phyloP scores from a whole-genome alignment of 2,797 vertebrate species.

The Eurystomus glaucurus region DNA sequence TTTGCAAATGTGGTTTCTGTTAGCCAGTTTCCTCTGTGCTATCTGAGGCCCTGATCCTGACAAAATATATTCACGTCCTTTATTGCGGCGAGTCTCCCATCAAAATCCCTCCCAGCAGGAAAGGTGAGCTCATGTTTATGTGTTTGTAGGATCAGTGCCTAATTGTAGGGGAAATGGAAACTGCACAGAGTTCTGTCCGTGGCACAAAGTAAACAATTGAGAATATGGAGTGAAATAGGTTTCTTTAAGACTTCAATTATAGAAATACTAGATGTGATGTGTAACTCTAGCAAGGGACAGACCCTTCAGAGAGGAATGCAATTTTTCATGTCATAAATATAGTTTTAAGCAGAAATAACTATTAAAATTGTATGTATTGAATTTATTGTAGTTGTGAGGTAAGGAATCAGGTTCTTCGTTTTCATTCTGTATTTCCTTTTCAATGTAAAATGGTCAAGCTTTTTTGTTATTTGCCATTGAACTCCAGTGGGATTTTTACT shows the following conservation, averaged over 20 bases:
- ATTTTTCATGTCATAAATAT: neutral
- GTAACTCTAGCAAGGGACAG: neutral
- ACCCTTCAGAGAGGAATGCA: neutral
- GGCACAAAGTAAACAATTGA: neutral
- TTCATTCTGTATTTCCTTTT: neutral
- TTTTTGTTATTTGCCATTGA: neutral
- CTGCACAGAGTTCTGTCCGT: neutral
- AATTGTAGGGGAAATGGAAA: conserved; percentile 50
- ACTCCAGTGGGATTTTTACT: neutral
- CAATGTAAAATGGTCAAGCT: neutral
- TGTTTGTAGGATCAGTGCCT: conserved; percentile 19
- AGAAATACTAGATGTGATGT: neutral
- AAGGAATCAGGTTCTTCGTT: neutral
- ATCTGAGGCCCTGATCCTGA: conserved; percentile 43
- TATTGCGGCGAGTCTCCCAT: neutral
- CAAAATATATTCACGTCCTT: conserved; percentile 3
- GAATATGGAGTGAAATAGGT: neutral
- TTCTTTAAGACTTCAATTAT: neutral
- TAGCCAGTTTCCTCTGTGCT: conserved; percentile 20
- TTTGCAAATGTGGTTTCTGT: conserved; percentile 69
- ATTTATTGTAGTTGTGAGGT: neutral
- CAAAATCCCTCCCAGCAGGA: conserved; percentile 32
- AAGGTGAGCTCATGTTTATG: conserved; percentile 51
- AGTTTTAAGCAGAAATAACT: neutral
- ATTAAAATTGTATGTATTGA: neutral